Conservation (phyloP, 2,888 invertebrate genomes). For the Malthinus seriepunctatus region DNA sequence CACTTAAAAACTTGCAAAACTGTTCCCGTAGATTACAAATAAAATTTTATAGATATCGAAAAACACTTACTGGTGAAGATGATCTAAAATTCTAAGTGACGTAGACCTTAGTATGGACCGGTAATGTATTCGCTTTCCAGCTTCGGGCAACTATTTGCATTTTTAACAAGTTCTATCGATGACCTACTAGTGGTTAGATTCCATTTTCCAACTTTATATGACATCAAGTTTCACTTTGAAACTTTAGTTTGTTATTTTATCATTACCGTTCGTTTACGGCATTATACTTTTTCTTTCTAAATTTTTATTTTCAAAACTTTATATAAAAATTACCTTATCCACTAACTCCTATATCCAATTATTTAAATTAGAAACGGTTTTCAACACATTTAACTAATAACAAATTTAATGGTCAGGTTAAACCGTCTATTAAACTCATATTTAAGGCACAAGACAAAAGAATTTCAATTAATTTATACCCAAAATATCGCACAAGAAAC, state of each 20-base stretch:
- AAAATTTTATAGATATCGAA: constrained; percentile 30
- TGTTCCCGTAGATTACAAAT: constrained; percentile 15
- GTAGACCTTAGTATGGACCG: constrained; percentile 18
- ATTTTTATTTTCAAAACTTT: no score
- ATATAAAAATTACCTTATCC: not conserved
- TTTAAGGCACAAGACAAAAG: no score
- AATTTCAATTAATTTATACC: no score
- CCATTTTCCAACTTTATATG: constrained; percentile 15
- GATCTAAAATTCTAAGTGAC: constrained; percentile 25
- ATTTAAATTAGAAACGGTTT: not conserved
- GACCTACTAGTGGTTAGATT: constrained; percentile 17
- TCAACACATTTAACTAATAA: not conserved
- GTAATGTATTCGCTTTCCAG: constrained; percentile 21
- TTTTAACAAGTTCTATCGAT: constrained; percentile 23
- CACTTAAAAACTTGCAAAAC: constrained; percentile 15
- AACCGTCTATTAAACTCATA: no score
- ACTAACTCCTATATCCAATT: not conserved
- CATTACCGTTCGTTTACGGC: not conserved
- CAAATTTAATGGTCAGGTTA: not conserved
- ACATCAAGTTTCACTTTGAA: not conserved
- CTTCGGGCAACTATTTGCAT: constrained; percentile 24
- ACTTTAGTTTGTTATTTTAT: constrained; percentile 6
- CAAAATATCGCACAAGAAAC: no score
- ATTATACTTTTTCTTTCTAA: not conserved
- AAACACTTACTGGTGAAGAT: constrained; percentile 27